These are phyloP conservation scores for Nephrotoma flavescens DNA, from an alignment of 2,888 invertebrate genomes.

Conservation along the genomic window DNA sequence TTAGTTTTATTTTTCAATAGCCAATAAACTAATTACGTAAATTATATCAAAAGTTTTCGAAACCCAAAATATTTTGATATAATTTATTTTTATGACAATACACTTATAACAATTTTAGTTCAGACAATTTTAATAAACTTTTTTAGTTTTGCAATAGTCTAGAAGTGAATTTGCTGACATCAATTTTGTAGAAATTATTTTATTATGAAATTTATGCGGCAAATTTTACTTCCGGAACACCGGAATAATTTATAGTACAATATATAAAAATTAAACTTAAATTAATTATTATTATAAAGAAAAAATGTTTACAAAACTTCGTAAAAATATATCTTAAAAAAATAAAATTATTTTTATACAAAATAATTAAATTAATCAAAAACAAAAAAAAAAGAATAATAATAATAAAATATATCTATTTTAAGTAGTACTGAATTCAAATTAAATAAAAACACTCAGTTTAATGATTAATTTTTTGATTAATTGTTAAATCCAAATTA, in stretches of 20 bases:
- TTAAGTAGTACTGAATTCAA: neutral
- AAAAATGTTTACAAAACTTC: neutral
- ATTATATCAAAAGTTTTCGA: neutral
- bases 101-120: neutral
- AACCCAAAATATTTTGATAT: neutral
- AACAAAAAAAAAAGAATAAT: neutral
- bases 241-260: conserved; percentile 37
- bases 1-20: neutral
- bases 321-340: neutral
- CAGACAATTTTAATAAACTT: neutral
- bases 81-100: conserved; percentile 4
- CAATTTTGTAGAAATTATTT: neutral
- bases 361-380: neutral
- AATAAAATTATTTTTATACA: conserved; percentile 3
- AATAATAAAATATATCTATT: conserved; percentile 1
- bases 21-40: neutral
- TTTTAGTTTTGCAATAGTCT: conserved; percentile 31
- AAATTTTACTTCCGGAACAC: conserved; percentile 18
- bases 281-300: conserved; percentile 4
- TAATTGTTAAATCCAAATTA: neutral
- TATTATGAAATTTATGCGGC: neutral
- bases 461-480: neutral
- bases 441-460: neutral
- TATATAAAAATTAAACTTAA: conserved; percentile 18
- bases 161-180: conserved; percentile 13